Evolutionary conservation across 2,888 invertebrate species (phyloP).

Genomic region (Eilema sororculum): DNA sequence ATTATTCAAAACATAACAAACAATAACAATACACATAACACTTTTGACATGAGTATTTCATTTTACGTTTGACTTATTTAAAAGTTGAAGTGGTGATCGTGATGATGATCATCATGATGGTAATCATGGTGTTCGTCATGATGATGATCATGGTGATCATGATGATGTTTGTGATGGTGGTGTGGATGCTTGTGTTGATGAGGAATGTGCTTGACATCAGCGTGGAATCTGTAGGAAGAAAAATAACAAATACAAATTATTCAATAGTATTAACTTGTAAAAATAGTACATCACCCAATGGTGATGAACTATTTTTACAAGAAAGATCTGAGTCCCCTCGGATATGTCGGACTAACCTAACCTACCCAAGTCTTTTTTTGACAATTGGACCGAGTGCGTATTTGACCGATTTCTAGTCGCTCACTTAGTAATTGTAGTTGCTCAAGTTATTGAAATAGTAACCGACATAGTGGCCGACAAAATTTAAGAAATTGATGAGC

Average conservation of each 20-base stretch:
- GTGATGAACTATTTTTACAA: too few species aligned
- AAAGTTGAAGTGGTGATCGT: constrained; percentile 16
- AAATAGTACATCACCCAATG: too few species aligned
- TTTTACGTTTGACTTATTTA: not conserved
- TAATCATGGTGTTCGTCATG: constrained; percentile 22
- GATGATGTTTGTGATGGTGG: constrained; percentile 33
- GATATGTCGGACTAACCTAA: too few species aligned
- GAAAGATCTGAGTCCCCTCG: too few species aligned
- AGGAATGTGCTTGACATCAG: constrained; percentile 54
- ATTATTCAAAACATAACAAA: constrained; percentile 8
- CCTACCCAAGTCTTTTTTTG: too few species aligned
- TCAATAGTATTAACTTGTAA: too few species aligned
- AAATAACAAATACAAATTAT: not conserved
- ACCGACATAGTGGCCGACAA: too few species aligned
- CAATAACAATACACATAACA: constrained; percentile 11
- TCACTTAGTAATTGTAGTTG: too few species aligned
- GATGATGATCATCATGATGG: constrained; percentile 30
- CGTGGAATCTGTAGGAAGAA: constrained; percentile 53
- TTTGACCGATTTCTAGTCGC: too few species aligned
- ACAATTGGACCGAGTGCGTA: too few species aligned
- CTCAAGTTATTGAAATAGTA: too few species aligned
- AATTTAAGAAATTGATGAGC: too few species aligned
- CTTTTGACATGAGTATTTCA: not conserved
- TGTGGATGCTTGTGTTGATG: constrained; percentile 45
- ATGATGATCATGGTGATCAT: not conserved